Evolutionary conservation across 2,888 invertebrate genomes (phyloP), one percentile per base, ranked within the genome.

Genomic region (Glomeris marginata): DNA sequence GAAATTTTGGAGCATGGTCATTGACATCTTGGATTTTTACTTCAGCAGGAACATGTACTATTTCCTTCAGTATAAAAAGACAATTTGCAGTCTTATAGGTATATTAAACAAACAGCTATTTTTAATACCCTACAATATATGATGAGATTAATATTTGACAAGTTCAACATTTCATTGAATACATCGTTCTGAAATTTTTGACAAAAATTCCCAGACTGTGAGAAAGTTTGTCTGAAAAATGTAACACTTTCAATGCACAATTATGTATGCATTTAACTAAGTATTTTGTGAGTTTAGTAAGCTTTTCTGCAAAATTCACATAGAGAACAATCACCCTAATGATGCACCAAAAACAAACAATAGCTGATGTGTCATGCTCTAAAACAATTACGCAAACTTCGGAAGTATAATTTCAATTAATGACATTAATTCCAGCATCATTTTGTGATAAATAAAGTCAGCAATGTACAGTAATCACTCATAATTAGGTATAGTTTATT

Each of bases 1-100:
- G 66, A 65, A 87, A 87, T 61, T 75, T 71, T 4, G 61, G 63
- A 1, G 78, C 74, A 66, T 87, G 84, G 68, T 87, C 86, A 62
- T 88, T 88, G 40, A 87, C 75, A 63, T 88, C 87, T 66, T 87
- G 86, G 5, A 88, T 82, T 66, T 87, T 87, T 4, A 87, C 84
- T 16, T 52, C 46, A 37, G 50, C 53, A 11, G 53, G 53, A n/a
- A 53, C 44, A 49, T 51, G 52, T 2, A 53, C 53, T 15, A 47
- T 21, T 42, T 53, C 51, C 53, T 53, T 34, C 33, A 45, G 28
- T 18, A n/a, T n/a, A 21, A 34, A 16, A 43, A 48, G 6, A 49
- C 44, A 46, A 38, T 28, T 28, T 28, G 4, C 3, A 28, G 28
- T 28, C 28, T 28, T 8, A n/a, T n/a, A n/a, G n/a, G 28, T 52